Base-by-base conservation (phyloP, 2,797 vertebrate genomes). In the Myotis findleyi region DNA sequence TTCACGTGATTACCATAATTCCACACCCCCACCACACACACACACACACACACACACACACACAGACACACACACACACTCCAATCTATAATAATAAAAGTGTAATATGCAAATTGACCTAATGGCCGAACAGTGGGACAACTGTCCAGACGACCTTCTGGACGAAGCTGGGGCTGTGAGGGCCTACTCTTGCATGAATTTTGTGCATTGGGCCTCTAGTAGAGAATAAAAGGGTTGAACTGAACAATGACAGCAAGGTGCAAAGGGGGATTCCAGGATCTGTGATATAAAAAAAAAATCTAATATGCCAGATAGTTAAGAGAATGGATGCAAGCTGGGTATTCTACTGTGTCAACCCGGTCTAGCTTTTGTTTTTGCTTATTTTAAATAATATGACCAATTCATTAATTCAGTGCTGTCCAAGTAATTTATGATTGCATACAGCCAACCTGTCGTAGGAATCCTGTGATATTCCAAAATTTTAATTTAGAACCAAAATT, bases 331-430 rank as follows among this genome's bases (percentile, higher is more conserved):
- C 16, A 62, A 69, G 5, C 62, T 8, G 30, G 20, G 5, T 76
- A 57, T 88, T 85, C 64, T 38, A 20, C 11, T 64, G 5, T 51
- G 3, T 68, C 18, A 88, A 18, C 10, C 73, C 16, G 23, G 20
- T 73, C 30, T 69, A 83, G 20, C 1, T 55, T 81, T 10, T 51
- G 7, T n/a, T 87, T 82, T 51, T 73, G 9, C 9, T 91, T 66
- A 92, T 82, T 80, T 89, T 71, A 83, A 92, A 55, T 47, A 83
- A 92, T 55, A 62, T 33, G 36, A 41, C 4, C 51, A 72, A 72
- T 41, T 7, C 9, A 69, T 75, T 68, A 41, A 49, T 49, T 25
- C 8, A 27, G 30, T 30, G 3, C 55, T 85, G 81, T 30, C 17
- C n/a, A 72, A 47, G n/a, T 17, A 20, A 57, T 18, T 83, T 41